Conservation (phyloP, 2,113 vertebrate genomes). For the Conger conger region DNA sequence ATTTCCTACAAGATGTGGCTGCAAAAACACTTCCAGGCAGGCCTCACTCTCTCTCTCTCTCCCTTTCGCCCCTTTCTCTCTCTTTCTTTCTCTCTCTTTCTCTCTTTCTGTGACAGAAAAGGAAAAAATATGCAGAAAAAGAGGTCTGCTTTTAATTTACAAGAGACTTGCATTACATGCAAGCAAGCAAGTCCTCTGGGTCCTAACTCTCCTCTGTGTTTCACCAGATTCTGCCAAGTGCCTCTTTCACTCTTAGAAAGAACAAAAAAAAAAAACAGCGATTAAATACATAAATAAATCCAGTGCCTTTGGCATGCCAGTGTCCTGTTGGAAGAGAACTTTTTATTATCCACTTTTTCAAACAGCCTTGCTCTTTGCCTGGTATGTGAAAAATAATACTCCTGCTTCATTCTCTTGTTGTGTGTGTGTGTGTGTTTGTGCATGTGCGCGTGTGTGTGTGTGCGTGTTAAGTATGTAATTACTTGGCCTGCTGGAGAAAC, state of each 20-base stretch:
- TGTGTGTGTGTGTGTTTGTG: constrained; percentile 23
- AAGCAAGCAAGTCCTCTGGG: constrained; percentile 54
- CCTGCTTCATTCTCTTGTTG: background rate
- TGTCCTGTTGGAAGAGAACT: constrained; percentile 28
- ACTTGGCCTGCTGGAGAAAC: constrained; percentile 5
- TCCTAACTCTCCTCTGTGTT: constrained; percentile 61
- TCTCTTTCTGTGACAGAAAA: constrained; percentile 32
- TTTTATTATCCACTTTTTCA: constrained; percentile 27
- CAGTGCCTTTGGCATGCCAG: constrained; percentile 45
- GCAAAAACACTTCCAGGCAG: constrained; percentile 62
- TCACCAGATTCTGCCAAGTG: constrained; percentile 42
- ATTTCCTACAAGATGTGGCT: constrained; percentile 69
- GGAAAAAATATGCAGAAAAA: constrained; percentile 31
- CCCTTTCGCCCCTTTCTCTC: constrained; percentile 35
- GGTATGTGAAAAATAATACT: constrained; percentile 31
- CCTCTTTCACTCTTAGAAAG: constrained; percentile 44
- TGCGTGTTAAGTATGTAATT: constrained; percentile 12
- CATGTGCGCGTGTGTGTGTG: constrained; percentile 17
- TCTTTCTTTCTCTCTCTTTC: constrained; percentile 18
- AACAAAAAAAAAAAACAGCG: constrained; percentile 39
- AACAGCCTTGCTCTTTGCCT: constrained; percentile 28
- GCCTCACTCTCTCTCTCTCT: constrained; percentile 32
- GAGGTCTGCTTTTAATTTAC: constrained; percentile 75
- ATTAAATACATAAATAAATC: constrained; percentile 60
- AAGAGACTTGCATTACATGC: constrained; percentile 43